Conservation (phyloP, 1,140 invertebrate species). For the Hylyphantes graminicola region DNA sequence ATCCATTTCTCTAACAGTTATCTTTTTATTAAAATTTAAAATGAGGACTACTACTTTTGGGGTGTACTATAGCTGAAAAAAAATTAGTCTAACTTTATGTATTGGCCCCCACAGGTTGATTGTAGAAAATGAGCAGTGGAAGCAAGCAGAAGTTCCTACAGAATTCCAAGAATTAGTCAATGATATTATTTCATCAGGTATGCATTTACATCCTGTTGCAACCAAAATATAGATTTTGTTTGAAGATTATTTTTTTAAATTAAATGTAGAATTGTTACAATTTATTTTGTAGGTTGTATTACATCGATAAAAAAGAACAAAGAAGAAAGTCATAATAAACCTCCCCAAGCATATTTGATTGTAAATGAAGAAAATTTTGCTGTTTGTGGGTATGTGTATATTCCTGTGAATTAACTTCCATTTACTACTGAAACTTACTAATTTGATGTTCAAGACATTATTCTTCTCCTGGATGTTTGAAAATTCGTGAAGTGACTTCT, state of each 20-base stretch:
- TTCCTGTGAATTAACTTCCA: background rate
- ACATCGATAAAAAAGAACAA: conserved; percentile 33
- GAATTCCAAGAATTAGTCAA: conserved; percentile 89
- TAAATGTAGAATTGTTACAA: background rate
- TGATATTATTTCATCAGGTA: conserved; percentile 73
- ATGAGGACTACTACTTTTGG: background rate
- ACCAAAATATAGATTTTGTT: no score
- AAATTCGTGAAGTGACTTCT: no score
- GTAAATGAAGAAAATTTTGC: conserved; percentile 85
- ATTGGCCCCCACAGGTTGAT: conserved; percentile 69
- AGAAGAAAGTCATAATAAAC: background rate
- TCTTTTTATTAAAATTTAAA: background rate
- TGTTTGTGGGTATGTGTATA: conserved; percentile 77
- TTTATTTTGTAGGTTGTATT: conserved; percentile 44
- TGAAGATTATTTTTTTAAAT: no score
- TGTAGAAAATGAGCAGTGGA: conserved; percentile 93
- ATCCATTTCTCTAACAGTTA: no score
- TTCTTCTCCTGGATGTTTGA: no score
- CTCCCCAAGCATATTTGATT: conserved; percentile 69
- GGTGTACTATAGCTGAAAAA: no score
- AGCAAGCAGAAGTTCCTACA: conserved; percentile 86
- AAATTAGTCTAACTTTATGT: conserved; percentile 7
- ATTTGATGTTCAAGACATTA: no score
- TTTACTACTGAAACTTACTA: no score
- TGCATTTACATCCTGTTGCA: conserved; percentile 13